Conservation (phyloP, 1,140 invertebrate genomes). For the Lordiphosa clarofinis region DNA sequence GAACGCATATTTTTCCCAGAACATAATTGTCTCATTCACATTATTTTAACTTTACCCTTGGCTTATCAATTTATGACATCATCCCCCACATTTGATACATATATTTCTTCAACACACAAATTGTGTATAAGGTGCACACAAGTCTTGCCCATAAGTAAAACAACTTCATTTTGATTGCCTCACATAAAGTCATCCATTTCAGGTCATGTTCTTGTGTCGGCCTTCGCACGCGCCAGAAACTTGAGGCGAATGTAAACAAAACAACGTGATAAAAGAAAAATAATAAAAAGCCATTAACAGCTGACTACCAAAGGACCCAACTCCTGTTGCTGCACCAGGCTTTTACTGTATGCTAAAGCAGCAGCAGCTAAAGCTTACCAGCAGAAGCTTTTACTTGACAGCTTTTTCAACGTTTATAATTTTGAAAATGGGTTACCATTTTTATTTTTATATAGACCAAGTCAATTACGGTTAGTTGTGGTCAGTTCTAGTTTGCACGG, state of each 20-base stretch:
- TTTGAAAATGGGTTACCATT: slow-evolving; percentile 27
- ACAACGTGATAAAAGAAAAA: slow-evolving; percentile 6
- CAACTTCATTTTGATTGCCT: not conserved
- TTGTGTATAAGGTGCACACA: no score
- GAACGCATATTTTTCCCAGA: no score
- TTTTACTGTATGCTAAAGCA: not conserved
- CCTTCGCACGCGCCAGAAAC: slow-evolving; percentile 4
- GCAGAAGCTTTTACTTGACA: slow-evolving; percentile 12
- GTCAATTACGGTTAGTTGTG: slow-evolving; percentile 54
- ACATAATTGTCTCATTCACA: no score
- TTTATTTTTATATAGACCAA: slow-evolving; percentile 18
- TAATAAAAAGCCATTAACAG: slow-evolving; percentile 23
- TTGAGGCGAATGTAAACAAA: slow-evolving; percentile 42
- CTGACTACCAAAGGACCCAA: slow-evolving; percentile 28
- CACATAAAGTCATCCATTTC: slow-evolving; percentile 18
- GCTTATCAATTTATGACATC: no score
- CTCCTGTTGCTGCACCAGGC: slow-evolving; percentile 48
- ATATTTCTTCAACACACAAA: no score
- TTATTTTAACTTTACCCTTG: no score
- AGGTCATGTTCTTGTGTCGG: slow-evolving; percentile 3
- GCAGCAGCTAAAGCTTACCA: no score
- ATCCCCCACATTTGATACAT: no score
- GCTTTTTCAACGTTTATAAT: slow-evolving; percentile 17
- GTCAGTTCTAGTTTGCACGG: slow-evolving; percentile 41
- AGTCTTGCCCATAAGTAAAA: no score